Conservation (phyloP, 2,888 invertebrate genomes). For the Lapara coniferarum region DNA sequence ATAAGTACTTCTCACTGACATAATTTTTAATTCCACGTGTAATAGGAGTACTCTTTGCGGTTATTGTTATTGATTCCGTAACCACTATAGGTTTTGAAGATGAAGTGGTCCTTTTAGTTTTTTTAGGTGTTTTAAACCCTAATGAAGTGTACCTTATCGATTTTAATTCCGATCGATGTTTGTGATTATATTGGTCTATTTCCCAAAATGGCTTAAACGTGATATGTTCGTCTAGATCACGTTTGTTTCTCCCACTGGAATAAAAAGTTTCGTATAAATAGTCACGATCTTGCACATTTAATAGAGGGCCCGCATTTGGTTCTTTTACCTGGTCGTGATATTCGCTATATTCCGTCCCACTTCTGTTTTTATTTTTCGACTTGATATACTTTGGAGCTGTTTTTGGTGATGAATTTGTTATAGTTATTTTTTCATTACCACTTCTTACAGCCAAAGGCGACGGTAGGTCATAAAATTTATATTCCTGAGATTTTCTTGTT, state of each 20-base stretch:
- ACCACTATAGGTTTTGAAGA: slow-evolving; percentile 36
- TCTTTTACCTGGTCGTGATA: slow-evolving; percentile 51
- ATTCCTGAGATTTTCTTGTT: slow-evolving; percentile 38
- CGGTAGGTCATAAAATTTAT: slow-evolving; percentile 46
- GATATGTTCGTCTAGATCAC: slow-evolving; percentile 49
- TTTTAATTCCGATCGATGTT: slow-evolving; percentile 53
- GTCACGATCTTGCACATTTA: slow-evolving; percentile 42
- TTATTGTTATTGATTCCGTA: slow-evolving; percentile 68
- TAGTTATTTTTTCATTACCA: slow-evolving; percentile 42
- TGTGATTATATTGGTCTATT: slow-evolving; percentile 53
- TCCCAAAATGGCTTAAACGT: slow-evolving; percentile 68
- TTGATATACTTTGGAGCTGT: slow-evolving; percentile 35
- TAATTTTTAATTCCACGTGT: slow-evolving; percentile 40
- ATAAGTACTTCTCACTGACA: slow-evolving; percentile 71
- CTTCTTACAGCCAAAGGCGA: slow-evolving; percentile 54
- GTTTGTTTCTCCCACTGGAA: slow-evolving; percentile 59
- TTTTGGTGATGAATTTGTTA: slow-evolving; percentile 32
- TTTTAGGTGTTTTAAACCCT: slow-evolving; percentile 47
- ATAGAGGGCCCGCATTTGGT: slow-evolving; percentile 37
- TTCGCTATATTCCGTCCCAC: slow-evolving; percentile 39
- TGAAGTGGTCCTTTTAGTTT: slow-evolving; percentile 41
- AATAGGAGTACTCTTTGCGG: slow-evolving; percentile 40
- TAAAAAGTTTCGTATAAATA: slow-evolving; percentile 51
- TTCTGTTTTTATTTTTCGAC: slow-evolving; percentile 33
- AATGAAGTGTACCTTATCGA: slow-evolving; percentile 68